Base-by-base conservation (phyloP, 2,113 vertebrate genomes). In the Platycercus adscitus region DNA sequence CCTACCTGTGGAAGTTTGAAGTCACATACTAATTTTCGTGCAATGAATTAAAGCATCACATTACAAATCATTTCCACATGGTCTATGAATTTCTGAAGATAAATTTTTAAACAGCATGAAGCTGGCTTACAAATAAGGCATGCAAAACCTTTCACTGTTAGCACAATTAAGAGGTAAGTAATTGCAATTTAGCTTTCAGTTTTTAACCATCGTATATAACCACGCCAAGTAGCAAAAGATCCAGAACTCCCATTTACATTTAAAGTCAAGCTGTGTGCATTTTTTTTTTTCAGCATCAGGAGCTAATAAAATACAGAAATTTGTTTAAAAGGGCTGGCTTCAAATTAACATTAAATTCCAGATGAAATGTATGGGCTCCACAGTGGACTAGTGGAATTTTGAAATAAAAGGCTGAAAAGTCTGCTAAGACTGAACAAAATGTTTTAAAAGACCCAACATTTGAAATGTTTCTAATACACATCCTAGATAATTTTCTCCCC, bases 281-380 rank as follows among this genome's bases (percentile, higher is more conserved):
- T 97, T 93, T 97, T 96, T 93, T 63, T 91, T 96, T 97, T 94
- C 96, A 98, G 97, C 94, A 96, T 96, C 61, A 95, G 87, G 97
- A 93, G 95, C 96, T 98, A 98, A 95, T 97, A 97, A 98, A 97
- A 97, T 97, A 98, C 97, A 98, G 83, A 97, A 85, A 92, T 93
- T 95, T 95, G 17, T 97, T 97, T 96, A 93, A 97, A 98, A 97
- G 97, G 95, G 94, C 97, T 98, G 97, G 97, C 96, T 97, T 98
- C 96, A 98, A 98, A 97, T 96, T 98, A 98, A 98, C 98, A 98
- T 97, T 97, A 97, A 97, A 97, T 98, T 98, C 96, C 98, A 98
- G 98, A 98, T 98, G 98, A 98, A 98, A 98, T 98, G 98, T 94
- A 98, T 98, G 98, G 97, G 97, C 98, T 98, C 98, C 98, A 98